Base-by-base conservation (phyloP, 2,113 vertebrate genomes). In the Montifringilla adamsi region DNA sequence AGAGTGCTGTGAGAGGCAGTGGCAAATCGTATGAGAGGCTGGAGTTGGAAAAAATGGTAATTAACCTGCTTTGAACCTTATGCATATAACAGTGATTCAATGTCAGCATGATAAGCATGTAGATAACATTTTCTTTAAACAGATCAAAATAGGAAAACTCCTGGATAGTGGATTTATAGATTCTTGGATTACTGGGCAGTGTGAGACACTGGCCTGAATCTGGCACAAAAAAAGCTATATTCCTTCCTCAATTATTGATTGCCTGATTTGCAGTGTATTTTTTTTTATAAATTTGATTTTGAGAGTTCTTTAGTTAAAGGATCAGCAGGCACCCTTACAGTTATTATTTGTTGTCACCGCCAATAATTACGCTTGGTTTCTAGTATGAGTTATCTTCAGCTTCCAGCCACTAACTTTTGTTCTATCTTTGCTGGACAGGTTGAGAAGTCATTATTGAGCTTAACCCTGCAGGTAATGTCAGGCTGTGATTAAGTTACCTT, bases 21-120 rank as follows among this genome's bases (percentile, higher is more conserved):
- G 44, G 46, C 79, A 96, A 91, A 87, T 84, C 76, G 44, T 94
- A 87, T 1, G 9, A 90, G 94, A 93, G 53, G 74, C 30, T 50
- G 22, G 72, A 93, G 80, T 4, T 87, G 86, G 89, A 95, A 95
- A 96, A 96, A 96, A 96, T 64, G 85, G 84, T 81, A 93, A 97
- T 95, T 95, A 59, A 64, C 43, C 83, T 86, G 72, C 92, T 95
- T 94, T 96, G 89, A 97, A 93, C 81, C 60, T 72, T 82, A 47
- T 35, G 68, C 77, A 64, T 95, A 23, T 84, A 95, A 67, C 43
- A 82, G 58, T n/a, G 79, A 73, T 96, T 90, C 86, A 94, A 90
- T 82, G 87, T 85, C 84, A 79, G 66, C 66, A 35, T 4, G 86
- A 92, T 95, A 95, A 95, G 64, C 68, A 89, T 27, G 72, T 50